Percentiles rank a stretch among this genome's conserved stretches.
Evolutionary conservation across 1,140 invertebrate genomes (phyloP).

Genomic region (Drosophila sechellia): DNA sequence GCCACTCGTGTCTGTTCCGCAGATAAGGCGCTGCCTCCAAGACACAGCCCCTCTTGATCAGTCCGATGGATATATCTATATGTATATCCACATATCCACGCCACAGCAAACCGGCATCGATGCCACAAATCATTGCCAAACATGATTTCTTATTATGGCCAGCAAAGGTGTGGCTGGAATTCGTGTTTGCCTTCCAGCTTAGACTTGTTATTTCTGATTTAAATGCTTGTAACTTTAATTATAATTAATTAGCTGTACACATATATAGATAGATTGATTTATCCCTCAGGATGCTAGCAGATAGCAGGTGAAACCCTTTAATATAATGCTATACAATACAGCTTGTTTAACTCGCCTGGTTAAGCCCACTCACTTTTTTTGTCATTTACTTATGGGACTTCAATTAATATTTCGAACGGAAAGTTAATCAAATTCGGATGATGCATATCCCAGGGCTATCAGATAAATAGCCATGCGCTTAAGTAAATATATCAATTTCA

Average conservation of each 20-base stretch:
- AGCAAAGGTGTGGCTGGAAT: slow-evolving; percentile 56
- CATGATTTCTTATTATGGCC: slow-evolving; percentile 70
- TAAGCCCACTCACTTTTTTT: no score
- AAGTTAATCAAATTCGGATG: slow-evolving; percentile 15
- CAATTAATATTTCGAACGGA: slow-evolving; percentile 12
- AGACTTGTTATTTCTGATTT: slow-evolving; percentile 40
- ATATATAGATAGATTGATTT: slow-evolving; percentile 27
- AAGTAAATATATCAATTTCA: slow-evolving; percentile 65
- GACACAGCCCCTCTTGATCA: background rate
- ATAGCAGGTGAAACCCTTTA: background rate
- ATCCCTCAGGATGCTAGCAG: slow-evolving; percentile 4
- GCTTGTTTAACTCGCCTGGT: no score
- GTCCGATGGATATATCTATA: slow-evolving; percentile 1
- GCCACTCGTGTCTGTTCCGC: slow-evolving; percentile 63
- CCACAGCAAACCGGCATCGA: slow-evolving; percentile 9
- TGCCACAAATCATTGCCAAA: slow-evolving; percentile 78
- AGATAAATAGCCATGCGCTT: slow-evolving; percentile 19
- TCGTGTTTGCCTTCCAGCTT: slow-evolving; percentile 41
- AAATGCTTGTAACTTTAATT: slow-evolving; percentile 58
- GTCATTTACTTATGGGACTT: no score
- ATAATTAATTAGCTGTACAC: slow-evolving; percentile 33
- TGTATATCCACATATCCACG: slow-evolving; percentile 14
- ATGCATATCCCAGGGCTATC: slow-evolving; percentile 14
- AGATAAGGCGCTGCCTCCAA: slow-evolving; percentile 49
- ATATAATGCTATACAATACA: background rate